Base-by-base conservation (phyloP, 1,140 invertebrate species). In the Diuraphis noxia region DNA sequence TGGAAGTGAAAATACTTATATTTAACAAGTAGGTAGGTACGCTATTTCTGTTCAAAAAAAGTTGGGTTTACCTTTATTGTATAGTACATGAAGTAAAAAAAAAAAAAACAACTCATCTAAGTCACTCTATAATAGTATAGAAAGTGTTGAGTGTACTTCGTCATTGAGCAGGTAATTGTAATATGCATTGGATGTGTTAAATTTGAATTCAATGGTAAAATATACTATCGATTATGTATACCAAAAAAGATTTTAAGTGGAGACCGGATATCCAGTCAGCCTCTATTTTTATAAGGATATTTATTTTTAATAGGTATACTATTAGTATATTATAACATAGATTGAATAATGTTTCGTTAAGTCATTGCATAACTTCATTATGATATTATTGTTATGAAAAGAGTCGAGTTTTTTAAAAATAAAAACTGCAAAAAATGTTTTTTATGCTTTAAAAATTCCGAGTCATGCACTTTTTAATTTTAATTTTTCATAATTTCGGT, bases 1-100 rank as follows among this genome's bases (percentile, higher is more conserved):
- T 63, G 36, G 7, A 40, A 63, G 36, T 88, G 38, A 88, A 88
- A 87, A 88, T 63, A n/a, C n/a, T n/a, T 40, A 41, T 63, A 88
- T 88, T 88, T 17, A 38, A 38, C 23, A 10, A 87, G 23, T n/a
- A n/a, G n/a, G n/a, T n/a, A n/a, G n/a, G n/a, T 40, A 88, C 52
- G n/a, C 36, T 87, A 5, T 56, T 63, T 25, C 19, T 40, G 40
- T 40, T 88, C 25, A 88, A 36, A 40, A 56, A 88, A 88, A 38
- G 56, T 63, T 63, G 85, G 41, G 34, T 36, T 25, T 52, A 86
- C 34, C 9, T 86, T 86, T 49, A 49, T 49, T 86, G n/a, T n/a
- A 21, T 49, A 38, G 46, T 86, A 52, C 6, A 21, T 25, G 36
- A 86, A 49, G 84, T 85, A 34, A 34, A 46, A n/a, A 84, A 85